Evolutionary conservation across 2,888 invertebrate species (phyloP).

Genomic region (Drosophila paramelanica): DNA sequence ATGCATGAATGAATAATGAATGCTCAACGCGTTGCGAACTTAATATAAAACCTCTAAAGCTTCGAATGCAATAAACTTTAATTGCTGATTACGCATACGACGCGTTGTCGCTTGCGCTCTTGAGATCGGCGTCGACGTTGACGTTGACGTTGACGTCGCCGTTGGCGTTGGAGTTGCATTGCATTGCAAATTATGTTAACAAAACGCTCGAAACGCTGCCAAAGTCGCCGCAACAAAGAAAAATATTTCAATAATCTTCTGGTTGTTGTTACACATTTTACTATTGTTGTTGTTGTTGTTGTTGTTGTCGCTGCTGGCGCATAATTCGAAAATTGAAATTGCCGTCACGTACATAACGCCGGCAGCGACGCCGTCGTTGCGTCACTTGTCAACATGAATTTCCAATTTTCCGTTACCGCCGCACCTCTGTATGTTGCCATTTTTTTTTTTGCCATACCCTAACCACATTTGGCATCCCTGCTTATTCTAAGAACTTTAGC

Average conservation of each 20-base stretch:
- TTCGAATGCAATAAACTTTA: constrained; percentile 65
- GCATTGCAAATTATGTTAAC: constrained; percentile 46
- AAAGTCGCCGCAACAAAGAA: constrained; percentile 30
- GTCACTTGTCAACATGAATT: constrained; percentile 79
- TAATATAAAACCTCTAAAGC: constrained; percentile 33
- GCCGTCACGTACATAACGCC: constrained; percentile 68
- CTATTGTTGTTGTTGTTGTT: constrained; percentile 12
- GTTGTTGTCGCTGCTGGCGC: constrained; percentile 26
- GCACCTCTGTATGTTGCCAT: constrained; percentile 35
- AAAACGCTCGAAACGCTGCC: constrained; percentile 19
- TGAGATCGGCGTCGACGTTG: background rate
- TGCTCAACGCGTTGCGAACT: constrained; percentile 4
- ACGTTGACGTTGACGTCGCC: too few species aligned
- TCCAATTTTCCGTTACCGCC: constrained; percentile 66
- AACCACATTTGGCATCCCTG: constrained; percentile 10
- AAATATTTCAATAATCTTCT: constrained; percentile 60
- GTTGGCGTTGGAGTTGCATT: constrained; percentile 16
- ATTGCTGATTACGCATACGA: constrained; percentile 71
- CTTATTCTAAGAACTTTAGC: background rate
- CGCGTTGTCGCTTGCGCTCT: constrained; percentile 1
- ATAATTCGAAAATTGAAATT: constrained; percentile 72
- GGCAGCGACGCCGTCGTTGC: constrained; percentile 52
- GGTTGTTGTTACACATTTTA: constrained; percentile 13
- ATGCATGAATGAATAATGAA: constrained; percentile 18
- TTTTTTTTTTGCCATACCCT: constrained; percentile 44